phyloP scores from a whole-genome alignment of 2,888 invertebrate species.

The Drosophila greeni region DNA sequence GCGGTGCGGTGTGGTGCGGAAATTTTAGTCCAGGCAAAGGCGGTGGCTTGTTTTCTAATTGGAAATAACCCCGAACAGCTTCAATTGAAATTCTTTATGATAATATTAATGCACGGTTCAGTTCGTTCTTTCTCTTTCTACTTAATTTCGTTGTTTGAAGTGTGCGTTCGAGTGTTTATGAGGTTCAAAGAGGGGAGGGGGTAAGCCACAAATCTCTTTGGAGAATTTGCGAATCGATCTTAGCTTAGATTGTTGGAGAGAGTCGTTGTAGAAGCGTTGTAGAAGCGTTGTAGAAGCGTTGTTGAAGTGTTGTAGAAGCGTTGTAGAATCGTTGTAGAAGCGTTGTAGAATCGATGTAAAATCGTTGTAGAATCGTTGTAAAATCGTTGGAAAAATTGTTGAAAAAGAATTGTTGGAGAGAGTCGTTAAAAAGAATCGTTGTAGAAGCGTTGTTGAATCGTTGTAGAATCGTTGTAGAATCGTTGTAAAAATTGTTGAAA shows the following conservation, averaged over 20 bases:
- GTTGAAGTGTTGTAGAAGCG: too few relatives aligned
- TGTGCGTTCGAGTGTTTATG: slow-evolving; percentile 26
- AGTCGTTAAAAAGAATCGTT: background rate
- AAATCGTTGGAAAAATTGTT: too few relatives aligned
- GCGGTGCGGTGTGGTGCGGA: slow-evolving; percentile 9
- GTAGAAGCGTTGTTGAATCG: background rate
- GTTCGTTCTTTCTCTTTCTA: slow-evolving; percentile 8
- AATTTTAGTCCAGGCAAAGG: slow-evolving; percentile 25
- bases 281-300: too few relatives aligned
- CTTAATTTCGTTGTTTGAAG: slow-evolving; percentile 16
- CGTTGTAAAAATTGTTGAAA: background rate
- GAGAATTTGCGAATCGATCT: slow-evolving; percentile 1
- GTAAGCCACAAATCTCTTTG: background rate
- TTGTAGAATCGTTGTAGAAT: background rate
- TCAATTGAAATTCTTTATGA: slow-evolving; percentile 42
- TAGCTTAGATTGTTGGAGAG: background rate
- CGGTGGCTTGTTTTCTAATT: slow-evolving; percentile 47
- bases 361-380: too few relatives aligned
- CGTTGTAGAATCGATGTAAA: too few relatives aligned
- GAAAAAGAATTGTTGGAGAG: background rate
- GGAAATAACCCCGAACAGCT: slow-evolving; percentile 62
- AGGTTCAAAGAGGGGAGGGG: background rate
- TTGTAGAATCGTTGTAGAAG: too few relatives aligned
- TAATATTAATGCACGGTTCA: slow-evolving; percentile 28
- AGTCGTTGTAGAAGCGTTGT: too few relatives aligned